These are phyloP conservation scores for Peromyscus melanophrys DNA, from an alignment of 2,797 vertebrate genomes.

Conservation along the genomic window DNA sequence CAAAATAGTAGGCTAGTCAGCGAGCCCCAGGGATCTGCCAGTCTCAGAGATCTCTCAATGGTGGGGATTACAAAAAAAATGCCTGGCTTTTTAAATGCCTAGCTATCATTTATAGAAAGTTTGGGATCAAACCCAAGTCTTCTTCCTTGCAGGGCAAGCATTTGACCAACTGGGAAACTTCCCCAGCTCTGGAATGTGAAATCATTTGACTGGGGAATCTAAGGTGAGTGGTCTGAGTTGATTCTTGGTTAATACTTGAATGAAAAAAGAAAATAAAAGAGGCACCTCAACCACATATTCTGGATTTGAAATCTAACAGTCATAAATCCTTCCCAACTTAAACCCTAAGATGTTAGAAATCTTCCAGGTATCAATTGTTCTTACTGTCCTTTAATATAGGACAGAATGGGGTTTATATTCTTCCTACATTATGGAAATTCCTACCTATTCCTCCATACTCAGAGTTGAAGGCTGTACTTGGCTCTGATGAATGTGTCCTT, in stretches of 20 bases:
- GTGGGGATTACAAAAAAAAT: background rate
- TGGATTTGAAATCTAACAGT: background rate
- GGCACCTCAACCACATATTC: background rate
- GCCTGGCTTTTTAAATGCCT: background rate
- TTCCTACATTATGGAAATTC: background rate
- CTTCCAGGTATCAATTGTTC: fast-evolving
- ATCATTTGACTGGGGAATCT: background rate
- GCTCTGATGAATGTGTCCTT: background rate
- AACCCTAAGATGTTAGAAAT: no score
- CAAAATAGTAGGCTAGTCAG: background rate
- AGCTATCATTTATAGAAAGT: background rate
- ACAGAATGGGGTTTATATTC: background rate
- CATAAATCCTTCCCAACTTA: background rate
- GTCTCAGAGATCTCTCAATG: background rate
- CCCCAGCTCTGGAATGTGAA: background rate
- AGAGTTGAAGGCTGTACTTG: background rate
- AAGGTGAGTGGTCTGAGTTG: background rate
- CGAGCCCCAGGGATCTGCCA: background rate
- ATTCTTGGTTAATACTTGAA: background rate
- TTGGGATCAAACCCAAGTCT: background rate
- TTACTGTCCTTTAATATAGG: background rate
- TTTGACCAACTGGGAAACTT: background rate
- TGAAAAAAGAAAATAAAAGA: background rate
- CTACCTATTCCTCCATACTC: background rate
- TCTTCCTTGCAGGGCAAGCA: background rate